phyloP scores from a whole-genome alignment of 2,888 invertebrate species.

The Candidula unifasciata region DNA sequence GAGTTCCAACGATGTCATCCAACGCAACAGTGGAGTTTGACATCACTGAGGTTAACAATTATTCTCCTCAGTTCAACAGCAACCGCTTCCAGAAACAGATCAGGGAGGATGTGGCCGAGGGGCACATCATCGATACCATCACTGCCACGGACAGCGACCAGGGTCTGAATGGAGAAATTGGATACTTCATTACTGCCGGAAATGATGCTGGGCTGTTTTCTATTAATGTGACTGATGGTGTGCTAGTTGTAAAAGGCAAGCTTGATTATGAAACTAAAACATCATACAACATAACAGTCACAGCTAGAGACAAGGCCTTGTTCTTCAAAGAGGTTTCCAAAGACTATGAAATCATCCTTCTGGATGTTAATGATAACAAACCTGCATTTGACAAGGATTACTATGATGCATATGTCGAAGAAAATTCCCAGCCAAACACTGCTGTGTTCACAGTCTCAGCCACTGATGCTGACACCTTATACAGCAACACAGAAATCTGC shows the following conservation, averaged over 20 bases:
- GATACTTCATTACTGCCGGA: slow-evolving; percentile 83
- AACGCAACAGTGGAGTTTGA: slow-evolving; percentile 82
- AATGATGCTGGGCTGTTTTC: slow-evolving; percentile 89
- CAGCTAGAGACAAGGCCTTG: slow-evolving; percentile 91
- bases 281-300: slow-evolving; percentile 91
- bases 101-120: slow-evolving; percentile 92
- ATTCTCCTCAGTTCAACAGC: slow-evolving; percentile 88
- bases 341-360: slow-evolving; percentile 89
- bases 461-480: slow-evolving; percentile 89
- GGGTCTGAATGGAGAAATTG: slow-evolving; percentile 93
- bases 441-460: slow-evolving; percentile 83
- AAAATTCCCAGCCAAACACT: slow-evolving; percentile 88
- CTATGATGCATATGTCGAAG: slow-evolving; percentile 88
- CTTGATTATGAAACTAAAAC: slow-evolving; percentile 92
- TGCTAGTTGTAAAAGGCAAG: slow-evolving; percentile 87
- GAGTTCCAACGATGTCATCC: slow-evolving; percentile 90
- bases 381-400: slow-evolving; percentile 88
- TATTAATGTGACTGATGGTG: slow-evolving; percentile 87
- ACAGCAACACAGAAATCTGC: slow-evolving; percentile 88
- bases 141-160: slow-evolving; percentile 89
- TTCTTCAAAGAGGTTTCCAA: slow-evolving; percentile 87
- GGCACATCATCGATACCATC: slow-evolving; percentile 88
- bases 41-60: slow-evolving; percentile 88
- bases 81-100: slow-evolving; percentile 91
- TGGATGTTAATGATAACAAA: slow-evolving; percentile 92